Base-by-base conservation (phyloP, 2,888 invertebrate genomes). In the Dolichomitus sp. region DNA sequence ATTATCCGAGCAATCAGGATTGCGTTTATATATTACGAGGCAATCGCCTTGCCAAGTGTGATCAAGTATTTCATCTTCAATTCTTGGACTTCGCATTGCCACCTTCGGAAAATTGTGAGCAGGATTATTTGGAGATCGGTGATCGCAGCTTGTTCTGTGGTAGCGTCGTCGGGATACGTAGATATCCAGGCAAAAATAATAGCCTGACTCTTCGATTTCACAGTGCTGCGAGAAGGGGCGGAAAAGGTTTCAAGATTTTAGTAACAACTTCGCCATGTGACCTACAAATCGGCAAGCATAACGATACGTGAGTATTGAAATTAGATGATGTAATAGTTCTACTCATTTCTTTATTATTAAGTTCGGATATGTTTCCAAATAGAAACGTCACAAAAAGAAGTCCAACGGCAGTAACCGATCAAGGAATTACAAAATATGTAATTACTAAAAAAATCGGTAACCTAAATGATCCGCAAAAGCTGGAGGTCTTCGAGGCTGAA, bases 81-180 rank as follows among this genome's bases (percentile, higher is more conserved):
- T 95, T 96, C 87, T 88, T 95, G 54, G 95, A 95, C 88, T 96
- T 96, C 85, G 89, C 94, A 78, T 82, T 96, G 52, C 94, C 94
- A 85, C 81, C 94, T 0, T 94, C 95, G 4, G 85, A 89, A 6
- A 94, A 94, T 79, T 96, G 96, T 89, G 88, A 87, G 5, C 94
- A 94, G 52, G 95, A 95, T 89, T 94, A 94, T 78, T 87, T 96
- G 61, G 94, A 94, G 85, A 93, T 96, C 59, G 94, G 94, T 0
- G 90, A 94, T 75, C 90, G 91, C 50, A 93, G 95, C 84, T 91
- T 94, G 5, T 89, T 95, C 17, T 96, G 96, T 87, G 95, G 95
- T 0, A 94, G 88, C 61, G 92, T 94, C 40, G 89, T 90, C 74
- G 95, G 95, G 4, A 93, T 94, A 9, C 94, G 94, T 78, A 94